Conservation (phyloP, 2,888 invertebrate genomes). For the Blastobasis adustella region DNA sequence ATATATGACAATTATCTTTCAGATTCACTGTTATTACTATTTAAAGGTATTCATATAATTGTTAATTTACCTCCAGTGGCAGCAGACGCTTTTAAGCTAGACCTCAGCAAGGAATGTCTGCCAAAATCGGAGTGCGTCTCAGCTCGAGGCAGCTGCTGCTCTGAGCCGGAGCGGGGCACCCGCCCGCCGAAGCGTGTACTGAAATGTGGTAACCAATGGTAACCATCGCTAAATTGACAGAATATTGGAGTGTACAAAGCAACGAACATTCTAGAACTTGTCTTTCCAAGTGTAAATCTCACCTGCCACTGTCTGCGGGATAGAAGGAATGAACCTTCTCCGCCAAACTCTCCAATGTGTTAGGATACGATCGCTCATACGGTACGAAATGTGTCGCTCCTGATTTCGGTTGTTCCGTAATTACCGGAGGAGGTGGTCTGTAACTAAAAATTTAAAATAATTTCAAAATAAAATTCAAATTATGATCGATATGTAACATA, state of each 20-base stretch:
- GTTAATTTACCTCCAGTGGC: slow-evolving; percentile 40
- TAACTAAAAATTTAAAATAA: slow-evolving; percentile 53
- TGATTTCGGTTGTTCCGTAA: slow-evolving; percentile 92
- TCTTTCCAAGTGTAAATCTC: slow-evolving; percentile 6
- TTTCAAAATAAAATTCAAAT: too few species aligned
- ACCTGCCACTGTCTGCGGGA: slow-evolving; percentile 60
- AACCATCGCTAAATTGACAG: slow-evolving; percentile 20
- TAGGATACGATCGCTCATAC: slow-evolving; percentile 89
- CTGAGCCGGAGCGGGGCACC: slow-evolving; percentile 92
- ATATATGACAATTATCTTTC: not conserved
- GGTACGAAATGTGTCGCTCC: slow-evolving; percentile 87
- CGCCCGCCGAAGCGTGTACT: slow-evolving; percentile 61
- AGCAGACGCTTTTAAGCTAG: slow-evolving; percentile 82
- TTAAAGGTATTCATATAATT: not conserved
- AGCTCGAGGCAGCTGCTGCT: slow-evolving; percentile 91
- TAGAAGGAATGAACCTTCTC: slow-evolving; percentile 95
- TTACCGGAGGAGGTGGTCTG: slow-evolving; percentile 90
- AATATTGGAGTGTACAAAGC: slow-evolving; percentile 18
- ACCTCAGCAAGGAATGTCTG: slow-evolving; percentile 86
- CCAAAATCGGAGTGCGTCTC: slow-evolving; percentile 89
- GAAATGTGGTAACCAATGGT: slow-evolving; percentile 17
- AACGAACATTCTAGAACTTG: too few species aligned
- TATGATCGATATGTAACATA: too few species aligned
- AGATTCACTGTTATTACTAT: not conserved
- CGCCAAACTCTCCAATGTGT: slow-evolving; percentile 91